Percentiles rank a stretch among this genome's conserved stretches.
Evolutionary conservation across 2,888 invertebrate genomes (phyloP).

Genomic region (Epistrophe grossulariae): DNA sequence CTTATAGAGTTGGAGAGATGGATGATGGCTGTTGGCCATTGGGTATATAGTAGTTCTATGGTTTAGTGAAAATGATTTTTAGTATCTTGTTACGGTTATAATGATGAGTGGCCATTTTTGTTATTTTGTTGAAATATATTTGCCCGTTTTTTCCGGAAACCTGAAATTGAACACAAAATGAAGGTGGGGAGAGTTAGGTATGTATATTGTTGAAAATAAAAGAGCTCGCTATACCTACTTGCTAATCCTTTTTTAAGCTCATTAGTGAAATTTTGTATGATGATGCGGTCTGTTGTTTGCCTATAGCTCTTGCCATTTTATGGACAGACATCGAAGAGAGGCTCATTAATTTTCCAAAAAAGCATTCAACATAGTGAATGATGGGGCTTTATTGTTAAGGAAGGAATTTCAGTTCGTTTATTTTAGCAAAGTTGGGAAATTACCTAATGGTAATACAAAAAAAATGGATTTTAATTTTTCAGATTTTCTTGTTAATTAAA

Average conservation of each 20-base stretch:
- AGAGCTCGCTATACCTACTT: not conserved
- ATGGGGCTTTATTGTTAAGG: not conserved
- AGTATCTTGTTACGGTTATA: slow-evolving; percentile 40
- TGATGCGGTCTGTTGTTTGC: not conserved
- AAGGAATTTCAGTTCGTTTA: not conserved
- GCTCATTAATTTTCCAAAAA: slow-evolving; percentile 10
- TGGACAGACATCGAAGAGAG: not conserved
- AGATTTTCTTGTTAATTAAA: slow-evolving; percentile 1
- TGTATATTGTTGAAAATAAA: not conserved
- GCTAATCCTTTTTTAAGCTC: slow-evolving; percentile 18
- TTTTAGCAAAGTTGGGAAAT: not conserved
- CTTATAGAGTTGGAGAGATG: not conserved
- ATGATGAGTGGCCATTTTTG: slow-evolving; percentile 18
- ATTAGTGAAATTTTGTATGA: slow-evolving; percentile 7
- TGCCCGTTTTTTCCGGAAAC: too few relatives aligned
- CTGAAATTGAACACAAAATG: not conserved
- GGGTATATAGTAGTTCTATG: not conserved
- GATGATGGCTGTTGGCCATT: not conserved
- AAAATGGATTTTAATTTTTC: not conserved
- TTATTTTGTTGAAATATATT: too few relatives aligned
- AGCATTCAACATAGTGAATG: not conserved
- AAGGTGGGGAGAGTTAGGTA: not conserved
- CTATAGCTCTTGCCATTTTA: not conserved
- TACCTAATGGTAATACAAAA: not conserved
- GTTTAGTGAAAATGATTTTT: slow-evolving; percentile 45